Base-by-base conservation (phyloP, 2,113 vertebrate species). In the Porphyrio hochstetteri region DNA sequence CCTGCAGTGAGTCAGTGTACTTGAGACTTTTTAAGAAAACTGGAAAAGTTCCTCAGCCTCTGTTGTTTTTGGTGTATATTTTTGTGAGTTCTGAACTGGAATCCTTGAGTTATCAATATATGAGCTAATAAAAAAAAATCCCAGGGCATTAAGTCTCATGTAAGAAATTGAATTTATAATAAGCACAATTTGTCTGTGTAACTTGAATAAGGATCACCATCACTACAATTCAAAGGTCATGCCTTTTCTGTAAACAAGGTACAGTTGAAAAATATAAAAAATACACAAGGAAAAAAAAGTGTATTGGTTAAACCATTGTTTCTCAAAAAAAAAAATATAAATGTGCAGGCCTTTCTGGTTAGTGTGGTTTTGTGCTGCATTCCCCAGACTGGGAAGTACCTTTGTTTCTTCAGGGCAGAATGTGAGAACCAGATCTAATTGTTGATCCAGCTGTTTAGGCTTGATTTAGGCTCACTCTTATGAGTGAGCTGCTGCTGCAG, bases 281-380 rank as follows among this genome's bases (percentile, higher is more conserved):
- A 42, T 65, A 59, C 4, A 50, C 1, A 4, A 3, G 42, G 56
- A 38, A 8, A 11, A 29, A 36, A 31, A 69, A 24, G 1, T 56
- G 0, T 21, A 1, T 64, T 55, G 35, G 9, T 19, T 24, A 33
- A 87, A 64, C 24, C 4, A n/a, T 0, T 42, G 12, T 82, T 88
- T 81, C 60, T 91, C 21, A 55, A 36, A 88, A 50, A 59, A 17
- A 2, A 59, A 17, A 2, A 13, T 8, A 11, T 65, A 9, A 9
- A 77, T 74, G 9, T 55, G 16, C n/a, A 59, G 25, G 9, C 33
- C 12, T 36, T 94, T 71, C 46, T 78, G 74, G 16, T 9, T 87
- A 2, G 10, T 59, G 28, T 59, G 7, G 29, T 46, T 78, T 63
- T 56, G 27, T 48, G 13, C 33, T 48, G 13, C 33, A 5, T 87